These are phyloP conservation scores for Anthopleura sola DNA, from an alignment of 64 coral and sea anemone species.

Conservation along the genomic window DNA sequence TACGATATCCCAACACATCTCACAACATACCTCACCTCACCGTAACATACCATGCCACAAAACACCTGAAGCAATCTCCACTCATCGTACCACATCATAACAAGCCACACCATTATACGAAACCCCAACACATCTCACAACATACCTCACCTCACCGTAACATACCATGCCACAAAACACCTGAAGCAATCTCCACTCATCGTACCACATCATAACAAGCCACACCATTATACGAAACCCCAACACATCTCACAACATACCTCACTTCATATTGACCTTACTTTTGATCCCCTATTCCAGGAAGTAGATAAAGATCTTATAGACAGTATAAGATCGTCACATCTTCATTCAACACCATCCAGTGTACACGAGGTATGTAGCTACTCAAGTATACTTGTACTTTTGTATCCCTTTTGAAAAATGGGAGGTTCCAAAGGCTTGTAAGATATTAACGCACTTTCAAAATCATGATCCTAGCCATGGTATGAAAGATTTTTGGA, in stretches of 20 bases:
- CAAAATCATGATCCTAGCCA: neutral
- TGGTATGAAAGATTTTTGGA: no score
- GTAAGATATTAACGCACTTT: no score
- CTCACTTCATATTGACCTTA: neutral
- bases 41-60: neutral
- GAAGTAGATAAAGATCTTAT: slow-evolving; percentile 82
- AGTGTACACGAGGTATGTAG: slow-evolving; percentile 7
- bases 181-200: neutral
- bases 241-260: neutral
- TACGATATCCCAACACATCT: neutral
- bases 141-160: slow-evolving; percentile 14
- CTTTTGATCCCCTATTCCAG: slow-evolving; percentile 2
- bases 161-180: neutral
- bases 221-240: neutral
- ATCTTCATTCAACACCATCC: slow-evolving; percentile 5
- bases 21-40: neutral
- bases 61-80: no score
- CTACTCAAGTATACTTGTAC: no score
- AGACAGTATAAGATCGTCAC: slow-evolving; percentile 75
- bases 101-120: neutral
- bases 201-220: neutral
- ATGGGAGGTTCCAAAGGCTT: neutral
- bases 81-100: neutral
- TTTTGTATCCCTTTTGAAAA: no score
- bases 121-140: neutral